Base-by-base conservation (phyloP, 2,797 vertebrate species). In the Myiothlypis chrysogaster region DNA sequence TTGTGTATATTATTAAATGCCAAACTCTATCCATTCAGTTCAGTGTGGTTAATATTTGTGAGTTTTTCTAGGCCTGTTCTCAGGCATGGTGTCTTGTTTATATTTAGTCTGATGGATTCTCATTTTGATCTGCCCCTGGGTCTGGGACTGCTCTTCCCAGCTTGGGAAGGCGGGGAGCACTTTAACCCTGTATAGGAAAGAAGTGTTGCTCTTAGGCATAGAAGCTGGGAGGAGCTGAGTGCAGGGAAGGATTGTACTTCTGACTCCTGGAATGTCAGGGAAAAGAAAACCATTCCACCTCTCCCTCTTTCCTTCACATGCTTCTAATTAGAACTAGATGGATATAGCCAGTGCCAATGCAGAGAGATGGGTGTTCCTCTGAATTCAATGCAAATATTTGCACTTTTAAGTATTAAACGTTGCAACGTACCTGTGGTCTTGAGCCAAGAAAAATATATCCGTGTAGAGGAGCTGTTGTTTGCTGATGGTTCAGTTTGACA, bases 1-100 rank as follows among this genome's bases (percentile, higher is more conserved):
- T 81, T 47, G 21, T 85, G 63, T 90, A 82, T 76, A 47, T 91
- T 82, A 93, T 96, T 94, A 96, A 96, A 96, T 87, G 46, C 27
- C 46, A 61, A 91, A 49, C 24, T 69, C 43, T 47, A 17, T 66
- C 53, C 73, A 77, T 89, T 87, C n/a, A 52, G 6, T 78, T 86
- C n/a, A 30, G 14, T 55, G 85, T 91, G 89, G 49, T 91, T 78
- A 78, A 17, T 94, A 61, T 77, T 90, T 85, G 46, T 87, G 43
- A 60, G 28, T 68, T 90, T 87, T 78, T 43, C 25, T 75, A 83
- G 49, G 12, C 23, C 7, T 71, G 3, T 75, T 89, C n/a, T 94
- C 44, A 43, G 43, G 37, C 14, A 5, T 15, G 47, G 43, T 43
- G 50, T 71, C 49, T 59, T 59, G 35, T 73, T 91, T 70, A 14